Conservation (phyloP, 92 coral and sea anemone genomes). For the Plumapathes pennacea region DNA sequence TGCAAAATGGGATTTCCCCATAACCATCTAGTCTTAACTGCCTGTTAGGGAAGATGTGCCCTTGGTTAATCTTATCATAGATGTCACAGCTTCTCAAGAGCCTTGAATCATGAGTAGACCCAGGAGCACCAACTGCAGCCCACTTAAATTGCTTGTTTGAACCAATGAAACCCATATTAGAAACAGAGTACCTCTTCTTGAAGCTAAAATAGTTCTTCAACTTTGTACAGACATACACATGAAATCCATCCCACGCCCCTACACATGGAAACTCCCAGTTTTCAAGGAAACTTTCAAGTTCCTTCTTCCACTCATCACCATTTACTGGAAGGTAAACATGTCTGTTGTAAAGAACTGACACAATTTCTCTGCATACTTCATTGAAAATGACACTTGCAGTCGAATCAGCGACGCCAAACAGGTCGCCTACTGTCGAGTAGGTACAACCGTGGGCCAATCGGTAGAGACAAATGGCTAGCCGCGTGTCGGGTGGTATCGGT, state of each 20-base stretch:
- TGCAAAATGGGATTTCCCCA: constrained; percentile 57
- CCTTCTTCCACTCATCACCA: constrained; percentile 53
- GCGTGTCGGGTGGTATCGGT: constrained; percentile 45
- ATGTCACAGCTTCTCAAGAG: constrained; percentile 45
- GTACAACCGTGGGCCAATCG: constrained; percentile 58
- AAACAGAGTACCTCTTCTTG: constrained; percentile 63
- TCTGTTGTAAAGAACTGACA: constrained; percentile 38
- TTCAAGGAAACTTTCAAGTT: constrained; percentile 56
- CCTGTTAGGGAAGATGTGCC: constrained; percentile 47
- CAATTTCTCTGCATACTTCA: constrained; percentile 38
- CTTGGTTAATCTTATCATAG: constrained; percentile 50
- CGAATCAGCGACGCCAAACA: constrained; percentile 60
- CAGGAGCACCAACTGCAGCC: constrained; percentile 71
- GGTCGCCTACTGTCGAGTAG: constrained; percentile 44
- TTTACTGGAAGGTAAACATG: constrained; percentile 46
- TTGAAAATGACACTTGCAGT: constrained; percentile 57
- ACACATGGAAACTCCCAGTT: constrained; percentile 71
- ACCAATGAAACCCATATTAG: constrained; percentile 60
- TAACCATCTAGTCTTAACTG: constrained; percentile 23
- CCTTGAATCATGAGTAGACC: constrained; percentile 60
- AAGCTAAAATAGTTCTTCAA: constrained; percentile 63
- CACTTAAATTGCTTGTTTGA: constrained; percentile 58
- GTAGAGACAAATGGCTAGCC: constrained; percentile 57
- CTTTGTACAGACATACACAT: constrained; percentile 60
- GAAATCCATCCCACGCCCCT: constrained; percentile 75